These are phyloP conservation scores for Danio kyathit DNA, from an alignment of 2,797 vertebrate genomes.

Conservation along the genomic window DNA sequence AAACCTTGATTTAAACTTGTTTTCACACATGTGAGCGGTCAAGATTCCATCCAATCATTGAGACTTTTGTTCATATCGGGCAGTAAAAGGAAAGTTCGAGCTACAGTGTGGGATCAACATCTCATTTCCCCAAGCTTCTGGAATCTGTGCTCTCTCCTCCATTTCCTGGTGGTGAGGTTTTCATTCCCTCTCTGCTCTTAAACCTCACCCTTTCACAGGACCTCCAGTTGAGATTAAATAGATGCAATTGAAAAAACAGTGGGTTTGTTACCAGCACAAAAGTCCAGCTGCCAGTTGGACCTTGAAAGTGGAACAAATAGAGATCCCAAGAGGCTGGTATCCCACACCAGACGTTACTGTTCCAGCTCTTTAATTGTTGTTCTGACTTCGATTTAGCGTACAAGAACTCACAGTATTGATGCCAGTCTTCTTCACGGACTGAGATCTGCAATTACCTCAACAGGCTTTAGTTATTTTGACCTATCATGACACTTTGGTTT, in stretches of 20 bases:
- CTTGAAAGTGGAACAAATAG: constrained; percentile 47
- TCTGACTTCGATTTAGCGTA: constrained; percentile 43
- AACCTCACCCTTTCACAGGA: constrained; percentile 46
- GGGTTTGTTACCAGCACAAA: constrained; percentile 49
- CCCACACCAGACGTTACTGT: constrained; percentile 45
- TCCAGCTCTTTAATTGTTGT: constrained; percentile 47
- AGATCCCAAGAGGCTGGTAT: constrained; percentile 41
- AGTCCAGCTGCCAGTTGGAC: constrained; percentile 50
- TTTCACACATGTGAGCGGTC: not conserved
- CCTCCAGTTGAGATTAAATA: constrained; percentile 50
- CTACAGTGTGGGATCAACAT: constrained; percentile 37
- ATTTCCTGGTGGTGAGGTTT: constrained; percentile 46
- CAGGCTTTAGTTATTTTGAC: constrained; percentile 14
- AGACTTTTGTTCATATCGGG: not conserved
- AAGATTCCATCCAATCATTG: constrained; percentile 16
- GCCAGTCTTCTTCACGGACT: constrained; percentile 30
- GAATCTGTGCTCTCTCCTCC: constrained; percentile 35
- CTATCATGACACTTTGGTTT: constrained; percentile 12
- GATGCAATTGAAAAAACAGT: constrained; percentile 40
- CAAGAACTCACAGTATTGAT: constrained; percentile 35
- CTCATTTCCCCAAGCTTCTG: constrained; percentile 44
- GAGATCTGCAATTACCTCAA: constrained; percentile 28
- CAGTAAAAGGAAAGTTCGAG: constrained; percentile 23
- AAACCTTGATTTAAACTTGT: constrained; percentile 43
- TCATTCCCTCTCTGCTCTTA: constrained; percentile 36